Conservation (phyloP, 2,797 vertebrate species). For the Poeciliopsis gracilis region DNA sequence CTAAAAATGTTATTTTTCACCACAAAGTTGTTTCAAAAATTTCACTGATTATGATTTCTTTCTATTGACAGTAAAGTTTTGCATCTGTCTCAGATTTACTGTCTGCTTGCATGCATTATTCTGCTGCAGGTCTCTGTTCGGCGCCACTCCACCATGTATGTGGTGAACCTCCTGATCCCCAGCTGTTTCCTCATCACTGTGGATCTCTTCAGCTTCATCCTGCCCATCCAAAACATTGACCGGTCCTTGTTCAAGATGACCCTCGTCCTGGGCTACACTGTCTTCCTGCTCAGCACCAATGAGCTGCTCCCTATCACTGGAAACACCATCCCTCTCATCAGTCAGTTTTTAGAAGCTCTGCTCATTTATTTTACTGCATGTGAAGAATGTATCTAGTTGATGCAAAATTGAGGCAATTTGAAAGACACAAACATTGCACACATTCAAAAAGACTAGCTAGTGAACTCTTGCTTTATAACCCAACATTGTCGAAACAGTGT, state of each 20-base stretch:
- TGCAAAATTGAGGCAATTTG: neutral
- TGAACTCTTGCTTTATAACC: neutral
- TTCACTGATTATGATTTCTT: neutral
- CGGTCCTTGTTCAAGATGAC: constrained; percentile 82
- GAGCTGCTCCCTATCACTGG: constrained; percentile 77
- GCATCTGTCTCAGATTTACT: neutral
- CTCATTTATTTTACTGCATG: neutral
- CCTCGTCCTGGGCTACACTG: constrained; percentile 81
- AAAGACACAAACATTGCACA: neutral
- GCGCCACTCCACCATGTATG: constrained; percentile 59
- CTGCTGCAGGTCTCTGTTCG: constrained; percentile 38
- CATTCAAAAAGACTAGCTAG: neutral
- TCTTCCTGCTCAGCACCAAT: constrained; percentile 83
- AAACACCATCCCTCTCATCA: constrained; percentile 74
- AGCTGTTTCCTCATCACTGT: constrained; percentile 81
- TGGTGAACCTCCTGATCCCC: constrained; percentile 77
- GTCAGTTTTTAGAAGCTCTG: constrained; percentile 44
- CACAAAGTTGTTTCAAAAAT: neutral
- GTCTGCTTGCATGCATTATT: neutral
- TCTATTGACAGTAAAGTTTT: neutral
- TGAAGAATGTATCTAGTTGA: no score
- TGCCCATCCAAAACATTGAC: constrained; percentile 71
- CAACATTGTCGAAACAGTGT: neutral
- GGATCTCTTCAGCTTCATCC: constrained; percentile 81
- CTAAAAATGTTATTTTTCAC: neutral